Evolutionary conservation across 1,140 invertebrate genomes (phyloP).

Genomic region (Drosophila carrolli): DNA sequence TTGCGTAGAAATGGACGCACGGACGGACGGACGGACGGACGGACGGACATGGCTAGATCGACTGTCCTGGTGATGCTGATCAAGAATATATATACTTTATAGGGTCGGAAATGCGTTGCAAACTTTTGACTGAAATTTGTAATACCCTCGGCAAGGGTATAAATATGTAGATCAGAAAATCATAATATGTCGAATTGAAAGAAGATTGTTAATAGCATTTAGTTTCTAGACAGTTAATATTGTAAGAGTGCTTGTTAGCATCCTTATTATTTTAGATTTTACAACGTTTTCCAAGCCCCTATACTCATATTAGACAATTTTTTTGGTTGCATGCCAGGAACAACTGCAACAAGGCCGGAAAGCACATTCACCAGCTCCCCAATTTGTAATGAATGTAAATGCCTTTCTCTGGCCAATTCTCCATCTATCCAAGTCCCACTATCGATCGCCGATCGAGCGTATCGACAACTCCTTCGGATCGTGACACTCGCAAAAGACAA

Average conservation of each 20-base stretch:
- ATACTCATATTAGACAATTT: background rate
- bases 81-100: too few relatives aligned
- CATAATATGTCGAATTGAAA: too few relatives aligned
- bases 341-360: slow-evolving; percentile 8
- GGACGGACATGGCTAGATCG: too few relatives aligned
- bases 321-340: slow-evolving; percentile 2
- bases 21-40: too few relatives aligned
- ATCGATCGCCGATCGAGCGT: slow-evolving; percentile 42
- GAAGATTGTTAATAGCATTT: too few relatives aligned
- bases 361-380: slow-evolving; percentile 23
- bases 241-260: background rate
- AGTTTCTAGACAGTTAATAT: too few relatives aligned
- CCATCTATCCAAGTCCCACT: slow-evolving; percentile 13
- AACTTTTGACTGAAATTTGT: too few relatives aligned
- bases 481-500: slow-evolving; percentile 41
- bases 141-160: too few relatives aligned
- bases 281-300: slow-evolving; percentile 2
- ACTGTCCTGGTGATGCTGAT: too few relatives aligned
- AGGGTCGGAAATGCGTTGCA: too few relatives aligned
- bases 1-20: too few relatives aligned
- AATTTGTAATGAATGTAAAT: slow-evolving; percentile 48
- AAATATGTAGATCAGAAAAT: too few relatives aligned
- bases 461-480: slow-evolving; percentile 38
- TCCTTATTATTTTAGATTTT: background rate
- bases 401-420: slow-evolving; percentile 26